Evolutionary conservation across 1,140 invertebrate species (phyloP).

Genomic region (Magallana ariakensis): DNA sequence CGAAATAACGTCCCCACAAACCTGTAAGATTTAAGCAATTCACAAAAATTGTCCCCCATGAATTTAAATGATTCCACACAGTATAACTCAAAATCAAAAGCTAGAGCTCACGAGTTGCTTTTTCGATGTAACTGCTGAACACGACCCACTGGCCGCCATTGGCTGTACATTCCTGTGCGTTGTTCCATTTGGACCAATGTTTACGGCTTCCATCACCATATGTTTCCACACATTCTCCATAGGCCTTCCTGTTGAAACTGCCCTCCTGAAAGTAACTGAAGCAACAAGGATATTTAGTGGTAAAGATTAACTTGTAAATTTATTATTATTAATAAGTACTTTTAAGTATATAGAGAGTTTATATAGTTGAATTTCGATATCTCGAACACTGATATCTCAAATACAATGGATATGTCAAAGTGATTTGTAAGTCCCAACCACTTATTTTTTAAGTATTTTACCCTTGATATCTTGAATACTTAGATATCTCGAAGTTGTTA

Average conservation of each 20-base stretch:
- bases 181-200: conserved; percentile 72
- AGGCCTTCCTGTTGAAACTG: conserved; percentile 77
- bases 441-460: too few relatives aligned
- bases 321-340: not conserved
- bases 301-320: not conserved
- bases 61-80: too few relatives aligned
- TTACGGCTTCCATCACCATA: conserved; percentile 57
- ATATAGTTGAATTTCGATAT: too few relatives aligned
- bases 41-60: too few relatives aligned
- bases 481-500: too few relatives aligned
- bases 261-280: conserved; percentile 72
- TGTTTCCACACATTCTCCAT: conserved; percentile 74
- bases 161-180: conserved; percentile 67
- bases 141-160: conserved; percentile 73
- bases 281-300: conserved; percentile 9
- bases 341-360: not conserved
- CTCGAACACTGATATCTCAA: too few relatives aligned
- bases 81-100: too few relatives aligned
- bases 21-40: too few relatives aligned
- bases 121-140: conserved; percentile 77
- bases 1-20: too few relatives aligned
- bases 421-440: too few relatives aligned
- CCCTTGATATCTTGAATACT: too few relatives aligned
- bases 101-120: conserved; percentile 66
- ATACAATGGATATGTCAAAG: too few relatives aligned